Evolutionary conservation across 1,140 invertebrate genomes (phyloP), one percentile per base, ranked within the genome.

Genomic region (Wasmannia auropunctata): DNA sequence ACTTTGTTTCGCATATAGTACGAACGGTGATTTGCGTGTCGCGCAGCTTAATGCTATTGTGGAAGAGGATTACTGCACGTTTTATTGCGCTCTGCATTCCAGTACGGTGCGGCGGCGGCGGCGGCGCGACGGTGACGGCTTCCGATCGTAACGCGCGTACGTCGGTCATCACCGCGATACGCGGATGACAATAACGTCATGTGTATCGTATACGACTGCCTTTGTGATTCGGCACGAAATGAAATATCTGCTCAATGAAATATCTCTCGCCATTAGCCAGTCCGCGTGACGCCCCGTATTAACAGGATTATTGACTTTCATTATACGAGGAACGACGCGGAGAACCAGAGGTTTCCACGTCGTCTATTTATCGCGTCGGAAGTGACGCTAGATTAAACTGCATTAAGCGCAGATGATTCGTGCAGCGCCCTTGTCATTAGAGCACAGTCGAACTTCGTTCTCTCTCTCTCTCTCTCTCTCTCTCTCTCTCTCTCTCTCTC

Each of bases 251-350:
- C 10, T 54, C 40, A 16, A 49, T 67, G 62, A 80, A 51, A 79
- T 49, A 80, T 70, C 16, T 69, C 34, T 28, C n/a, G n/a, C 22
- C 14, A 69, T 69, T 16, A 19, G 22, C 16, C 16, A 25, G 16
- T 28, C 8, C n/a, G 19, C 34, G 22, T 51, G 40, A 62, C n/a
- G 14, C 31, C 6, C n/a, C n/a, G n/a, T n/a, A n/a, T 19, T 69
- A 69, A 80, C 34, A 69, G 63, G 22, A 70, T 70, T 69, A 70
- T 70, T 65, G 34, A 77, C 49, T 46, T 54, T 16, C 14, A 74
- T 37, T 54, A n/a, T 54, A 19, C 4, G 22, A 49, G 25, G 7
- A 14, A 10, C 3, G 8, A 51, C 19, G 16, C 43, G 43, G 0
- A 67, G n/a, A n/a, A n/a, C n/a, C 22, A 43, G 56, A 62, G 14